Conservation (phyloP, 2,797 vertebrate genomes). For the Acanthurus tractus region DNA sequence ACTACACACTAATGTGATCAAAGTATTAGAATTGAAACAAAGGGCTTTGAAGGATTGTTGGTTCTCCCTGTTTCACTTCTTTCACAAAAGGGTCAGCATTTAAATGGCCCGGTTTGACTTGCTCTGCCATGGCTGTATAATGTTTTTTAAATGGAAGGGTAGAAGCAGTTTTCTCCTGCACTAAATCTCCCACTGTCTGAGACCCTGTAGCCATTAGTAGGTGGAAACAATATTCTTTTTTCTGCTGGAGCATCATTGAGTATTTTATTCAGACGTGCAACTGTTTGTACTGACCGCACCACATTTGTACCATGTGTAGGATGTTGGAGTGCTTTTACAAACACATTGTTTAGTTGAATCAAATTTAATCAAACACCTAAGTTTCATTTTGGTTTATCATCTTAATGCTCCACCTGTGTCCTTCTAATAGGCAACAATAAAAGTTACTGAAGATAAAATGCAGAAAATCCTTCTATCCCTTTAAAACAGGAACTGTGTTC, state of each 20-base stretch:
- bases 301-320: constrained; percentile 6
- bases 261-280: constrained; percentile 11
- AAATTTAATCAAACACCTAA: constrained; percentile 15
- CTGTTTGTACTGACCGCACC: constrained; percentile 15
- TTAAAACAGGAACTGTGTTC: constrained; percentile 12
- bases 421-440: constrained; percentile 11
- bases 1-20: constrained; percentile 1
- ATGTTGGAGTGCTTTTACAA: neutral
- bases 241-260: constrained; percentile 4
- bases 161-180: neutral
- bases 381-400: constrained; percentile 20
- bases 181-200: constrained; percentile 14
- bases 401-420: constrained; percentile 1
- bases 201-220: neutral
- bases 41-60: neutral
- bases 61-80: neutral
- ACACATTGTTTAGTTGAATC: neutral
- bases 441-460: neutral
- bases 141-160: constrained; percentile 1
- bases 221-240: constrained; percentile 20
- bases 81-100: neutral
- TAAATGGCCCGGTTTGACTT: constrained; percentile 24
- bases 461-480: neutral
- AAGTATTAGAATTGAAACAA: constrained; percentile 17
- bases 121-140: neutral